phyloP scores from a whole-genome alignment of 2,797 vertebrate genomes.

The Distichodus sexfasciatus region DNA sequence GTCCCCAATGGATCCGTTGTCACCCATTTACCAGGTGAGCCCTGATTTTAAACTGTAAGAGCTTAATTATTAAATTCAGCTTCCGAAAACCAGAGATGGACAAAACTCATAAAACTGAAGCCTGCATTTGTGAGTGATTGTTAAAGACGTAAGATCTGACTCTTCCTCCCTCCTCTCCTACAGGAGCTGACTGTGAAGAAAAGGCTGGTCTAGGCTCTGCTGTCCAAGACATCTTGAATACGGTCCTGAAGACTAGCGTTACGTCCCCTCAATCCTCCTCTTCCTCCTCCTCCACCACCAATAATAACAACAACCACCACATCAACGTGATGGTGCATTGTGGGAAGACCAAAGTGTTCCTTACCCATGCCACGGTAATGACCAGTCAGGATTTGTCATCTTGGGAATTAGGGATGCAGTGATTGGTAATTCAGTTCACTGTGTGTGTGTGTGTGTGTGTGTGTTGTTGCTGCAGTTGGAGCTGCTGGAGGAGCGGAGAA shows the following conservation, averaged over 20 bases:
- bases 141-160: neutral
- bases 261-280: no score
- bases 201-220: constrained; percentile 38
- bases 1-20: no score
- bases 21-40: no score
- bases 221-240: constrained; percentile 71
- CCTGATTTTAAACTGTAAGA: no score
- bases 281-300: constrained; percentile 19
- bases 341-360: constrained; percentile 91
- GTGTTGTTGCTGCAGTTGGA: constrained; percentile 74
- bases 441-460: neutral
- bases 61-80: no score
- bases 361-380: constrained; percentile 81
- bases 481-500: constrained; percentile 80
- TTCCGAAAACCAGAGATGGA: no score
- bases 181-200: constrained; percentile 57
- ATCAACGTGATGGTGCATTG: constrained; percentile 71
- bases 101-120: no score
- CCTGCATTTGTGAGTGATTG: neutral
- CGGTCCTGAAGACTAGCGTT: constrained; percentile 40
- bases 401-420: neutral
- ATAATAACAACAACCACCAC: no score
- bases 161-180: constrained; percentile 6
- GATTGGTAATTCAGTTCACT: neutral
- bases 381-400: neutral